A percentile compares a stretch with the other conserved stretches of the same genome.
Conservation (phyloP, 2,113 vertebrate species). For the Furnarius figulus region DNA sequence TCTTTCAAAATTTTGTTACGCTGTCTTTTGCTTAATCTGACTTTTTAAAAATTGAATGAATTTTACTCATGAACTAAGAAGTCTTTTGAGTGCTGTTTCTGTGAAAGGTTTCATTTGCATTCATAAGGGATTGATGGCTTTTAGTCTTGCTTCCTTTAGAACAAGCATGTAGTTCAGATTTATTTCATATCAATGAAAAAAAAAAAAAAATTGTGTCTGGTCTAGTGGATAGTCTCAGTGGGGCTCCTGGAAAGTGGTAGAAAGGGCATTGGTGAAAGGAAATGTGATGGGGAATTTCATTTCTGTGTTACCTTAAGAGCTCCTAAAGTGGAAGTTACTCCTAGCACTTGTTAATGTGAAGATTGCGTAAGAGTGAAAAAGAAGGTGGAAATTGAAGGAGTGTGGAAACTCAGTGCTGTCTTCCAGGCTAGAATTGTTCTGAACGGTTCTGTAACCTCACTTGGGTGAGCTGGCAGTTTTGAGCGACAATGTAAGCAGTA, state of each 20-base stretch:
- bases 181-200: background rate
- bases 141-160: background rate
- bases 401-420: background rate
- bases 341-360: background rate
- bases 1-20: background rate
- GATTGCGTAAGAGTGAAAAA: background rate
- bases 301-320: background rate
- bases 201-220: background rate
- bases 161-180: background rate
- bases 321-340: background rate
- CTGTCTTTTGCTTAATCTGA: background rate
- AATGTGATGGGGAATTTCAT: background rate
- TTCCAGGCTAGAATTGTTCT: fast-evolving
- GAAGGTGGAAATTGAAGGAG: background rate
- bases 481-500: background rate
- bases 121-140: background rate
- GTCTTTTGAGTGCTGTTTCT: background rate
- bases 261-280: background rate
- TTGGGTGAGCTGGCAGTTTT: background rate
- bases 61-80: background rate
- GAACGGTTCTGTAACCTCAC: background rate
- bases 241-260: background rate
- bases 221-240: fast-evolving
- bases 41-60: background rate
- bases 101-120: background rate